These are phyloP conservation scores for Acanthosepion esculentum DNA, from an alignment of 2,888 invertebrate species.

Conservation along the genomic window DNA sequence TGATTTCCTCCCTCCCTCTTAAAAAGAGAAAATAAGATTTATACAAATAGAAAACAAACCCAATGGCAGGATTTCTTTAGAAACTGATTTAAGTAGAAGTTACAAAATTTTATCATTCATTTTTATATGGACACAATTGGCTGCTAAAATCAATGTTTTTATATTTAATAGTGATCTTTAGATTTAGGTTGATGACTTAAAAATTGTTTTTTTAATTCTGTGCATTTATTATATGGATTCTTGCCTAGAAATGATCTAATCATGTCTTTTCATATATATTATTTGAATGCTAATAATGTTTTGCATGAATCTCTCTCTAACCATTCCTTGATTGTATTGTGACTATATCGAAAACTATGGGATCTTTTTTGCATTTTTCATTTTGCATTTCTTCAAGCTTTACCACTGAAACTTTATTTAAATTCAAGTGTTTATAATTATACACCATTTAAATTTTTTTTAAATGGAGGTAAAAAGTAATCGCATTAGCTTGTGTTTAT, in stretches of 20 bases:
- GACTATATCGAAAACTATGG: neutral
- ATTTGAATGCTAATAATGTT: neutral
- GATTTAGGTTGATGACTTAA: too few relatives aligned
- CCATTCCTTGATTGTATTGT: neutral
- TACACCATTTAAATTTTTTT: neutral
- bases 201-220: neutral
- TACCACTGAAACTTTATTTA: neutral
- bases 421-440: neutral
- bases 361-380: neutral
- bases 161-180: too few relatives aligned
- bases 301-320: neutral
- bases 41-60: too few relatives aligned
- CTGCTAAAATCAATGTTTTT: too few relatives aligned
- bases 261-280: neutral
- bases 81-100: too few relatives aligned
- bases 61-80: too few relatives aligned
- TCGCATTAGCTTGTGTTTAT: too few relatives aligned
- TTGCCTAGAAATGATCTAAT: neutral
- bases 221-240: constrained; percentile 33
- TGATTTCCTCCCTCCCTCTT: too few relatives aligned
- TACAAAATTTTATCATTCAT: too few relatives aligned
- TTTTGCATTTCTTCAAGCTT: neutral
- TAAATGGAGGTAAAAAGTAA: neutral
- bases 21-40: too few relatives aligned
- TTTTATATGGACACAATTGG: too few relatives aligned